Evolutionary conservation across 2,797 vertebrate genomes (phyloP).

Genomic region (Bryconaethiops microstoma): DNA sequence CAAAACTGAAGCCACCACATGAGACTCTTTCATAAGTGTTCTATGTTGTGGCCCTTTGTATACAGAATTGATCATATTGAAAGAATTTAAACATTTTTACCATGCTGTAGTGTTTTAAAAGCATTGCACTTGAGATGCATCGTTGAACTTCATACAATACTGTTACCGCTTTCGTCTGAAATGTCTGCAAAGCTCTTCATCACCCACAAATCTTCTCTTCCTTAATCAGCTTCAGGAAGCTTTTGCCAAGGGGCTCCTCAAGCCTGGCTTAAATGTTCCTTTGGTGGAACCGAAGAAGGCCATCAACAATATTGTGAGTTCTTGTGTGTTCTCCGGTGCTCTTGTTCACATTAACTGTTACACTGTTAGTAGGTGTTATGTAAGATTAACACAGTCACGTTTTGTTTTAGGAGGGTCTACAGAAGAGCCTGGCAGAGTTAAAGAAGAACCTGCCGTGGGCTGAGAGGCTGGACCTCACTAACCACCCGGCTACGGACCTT

Average conservation of each 20-base stretch:
- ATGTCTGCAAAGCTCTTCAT: neutral
- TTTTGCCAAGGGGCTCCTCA: conserved; percentile 84
- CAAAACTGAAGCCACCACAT: too few species aligned
- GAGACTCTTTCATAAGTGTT: too few species aligned
- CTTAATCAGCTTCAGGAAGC: conserved; percentile 88
- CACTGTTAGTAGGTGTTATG: neutral
- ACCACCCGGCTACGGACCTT: conserved; percentile 70
- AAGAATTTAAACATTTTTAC: too few species aligned
- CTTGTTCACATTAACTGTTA: neutral
- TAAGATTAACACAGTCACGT: neutral
- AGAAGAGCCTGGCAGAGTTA: conserved; percentile 84
- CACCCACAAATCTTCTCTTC: neutral
- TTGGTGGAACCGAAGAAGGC: conserved; percentile 77
- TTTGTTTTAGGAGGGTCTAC: conserved; percentile 82
- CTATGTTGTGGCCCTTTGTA: too few species aligned
- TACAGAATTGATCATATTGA: too few species aligned
- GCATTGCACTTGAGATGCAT: too few species aligned
- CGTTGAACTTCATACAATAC: too few species aligned
- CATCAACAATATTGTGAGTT: conserved; percentile 86
- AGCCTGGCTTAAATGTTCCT: conserved; percentile 89
- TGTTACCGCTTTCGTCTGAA: neutral
- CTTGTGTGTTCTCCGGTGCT: neutral
- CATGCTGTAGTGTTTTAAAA: too few species aligned
- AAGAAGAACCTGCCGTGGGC: conserved; percentile 84
- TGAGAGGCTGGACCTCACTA: conserved; percentile 90